Evolutionary conservation across 2,888 invertebrate species (phyloP).

Genomic region (Dromius quadrimaculatus): DNA sequence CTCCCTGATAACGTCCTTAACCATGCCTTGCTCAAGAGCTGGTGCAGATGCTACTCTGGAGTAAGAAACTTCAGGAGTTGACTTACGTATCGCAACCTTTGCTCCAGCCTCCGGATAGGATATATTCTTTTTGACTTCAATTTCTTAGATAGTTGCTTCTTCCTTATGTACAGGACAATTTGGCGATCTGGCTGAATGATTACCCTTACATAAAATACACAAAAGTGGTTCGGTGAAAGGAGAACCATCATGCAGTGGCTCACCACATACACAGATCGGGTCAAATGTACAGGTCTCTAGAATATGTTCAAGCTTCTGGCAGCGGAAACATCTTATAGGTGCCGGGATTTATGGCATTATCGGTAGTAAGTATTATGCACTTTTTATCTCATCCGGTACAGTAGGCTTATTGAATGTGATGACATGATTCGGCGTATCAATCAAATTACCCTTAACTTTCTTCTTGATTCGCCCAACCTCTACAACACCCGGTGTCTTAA

Average conservation of each 20-base stretch:
- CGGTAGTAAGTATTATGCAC: slow-evolving; percentile 51
- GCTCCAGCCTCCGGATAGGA: slow-evolving; percentile 21
- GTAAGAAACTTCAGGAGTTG: not conserved
- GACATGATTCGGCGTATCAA: no score
- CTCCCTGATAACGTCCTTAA: no score
- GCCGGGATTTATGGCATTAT: slow-evolving; percentile 54
- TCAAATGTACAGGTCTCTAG: slow-evolving; percentile 24
- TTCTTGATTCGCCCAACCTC: slow-evolving; percentile 50
- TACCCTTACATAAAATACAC: slow-evolving; percentile 51
- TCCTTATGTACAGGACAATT: slow-evolving; percentile 40
- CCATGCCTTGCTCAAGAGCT: no score
- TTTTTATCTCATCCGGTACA: slow-evolving; percentile 50
- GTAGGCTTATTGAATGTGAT: no score
- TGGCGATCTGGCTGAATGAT: slow-evolving; percentile 19
- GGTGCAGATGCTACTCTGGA: no score
- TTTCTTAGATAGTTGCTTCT: slow-evolving; percentile 26
- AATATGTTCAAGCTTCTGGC: slow-evolving; percentile 52
- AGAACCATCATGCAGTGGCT: slow-evolving; percentile 36
- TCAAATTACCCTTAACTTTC: no score
- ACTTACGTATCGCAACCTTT: not conserved
- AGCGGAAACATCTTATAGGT: slow-evolving; percentile 52
- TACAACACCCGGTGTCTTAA: slow-evolving; percentile 46
- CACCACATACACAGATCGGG: slow-evolving; percentile 50
- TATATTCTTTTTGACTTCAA: slow-evolving; percentile 12
- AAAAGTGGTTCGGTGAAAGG: not conserved